phyloP scores from a whole-genome alignment of 2,113 vertebrate species.

The Plecotus auritus region DNA sequence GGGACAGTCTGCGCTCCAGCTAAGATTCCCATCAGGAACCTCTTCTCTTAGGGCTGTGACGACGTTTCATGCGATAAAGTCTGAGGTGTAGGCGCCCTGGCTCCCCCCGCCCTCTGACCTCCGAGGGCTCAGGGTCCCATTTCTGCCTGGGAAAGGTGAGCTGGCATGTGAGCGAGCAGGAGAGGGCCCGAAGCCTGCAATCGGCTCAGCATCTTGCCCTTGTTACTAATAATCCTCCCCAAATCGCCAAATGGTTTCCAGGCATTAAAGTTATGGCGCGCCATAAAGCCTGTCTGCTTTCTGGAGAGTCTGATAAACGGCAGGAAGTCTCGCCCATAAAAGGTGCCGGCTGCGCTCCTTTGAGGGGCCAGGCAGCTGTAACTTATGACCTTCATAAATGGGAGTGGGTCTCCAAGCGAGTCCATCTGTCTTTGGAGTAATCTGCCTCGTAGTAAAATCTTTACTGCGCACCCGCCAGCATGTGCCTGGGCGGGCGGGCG shows the following conservation, averaged over 20 bases:
- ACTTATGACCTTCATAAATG: slow-evolving; percentile 83
- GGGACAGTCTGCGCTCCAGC: neutral
- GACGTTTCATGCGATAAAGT: neutral
- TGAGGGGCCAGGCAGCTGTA: slow-evolving; percentile 66
- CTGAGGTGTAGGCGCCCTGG: accelerated
- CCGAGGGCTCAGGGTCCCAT: accelerated
- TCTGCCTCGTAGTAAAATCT: slow-evolving; percentile 79
- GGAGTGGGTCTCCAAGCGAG: slow-evolving; percentile 79
- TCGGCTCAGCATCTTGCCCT: slow-evolving; percentile 45
- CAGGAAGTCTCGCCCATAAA: slow-evolving; percentile 81
- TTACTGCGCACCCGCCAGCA: slow-evolving; percentile 57
- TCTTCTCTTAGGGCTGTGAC: neutral
- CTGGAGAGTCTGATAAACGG: slow-evolving; percentile 80
- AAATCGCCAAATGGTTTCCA: slow-evolving; percentile 70
- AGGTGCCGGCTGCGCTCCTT: slow-evolving; percentile 74
- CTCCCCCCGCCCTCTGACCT: neutral
- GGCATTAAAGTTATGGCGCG: slow-evolving; percentile 76
- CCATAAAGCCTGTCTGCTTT: slow-evolving; percentile 76
- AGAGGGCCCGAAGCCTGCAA: neutral
- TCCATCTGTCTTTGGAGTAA: slow-evolving; percentile 81
- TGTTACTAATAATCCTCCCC: slow-evolving; percentile 57
- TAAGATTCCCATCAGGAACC: neutral
- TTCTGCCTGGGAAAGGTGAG: neutral
- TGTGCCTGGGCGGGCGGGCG: slow-evolving; percentile 18
- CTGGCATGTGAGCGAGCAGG: accelerated